A percentile compares a stretch with the other conserved stretches of the same genome.
Conservation (phyloP, 1,140 invertebrate species). For the Charaxes varanes region DNA sequence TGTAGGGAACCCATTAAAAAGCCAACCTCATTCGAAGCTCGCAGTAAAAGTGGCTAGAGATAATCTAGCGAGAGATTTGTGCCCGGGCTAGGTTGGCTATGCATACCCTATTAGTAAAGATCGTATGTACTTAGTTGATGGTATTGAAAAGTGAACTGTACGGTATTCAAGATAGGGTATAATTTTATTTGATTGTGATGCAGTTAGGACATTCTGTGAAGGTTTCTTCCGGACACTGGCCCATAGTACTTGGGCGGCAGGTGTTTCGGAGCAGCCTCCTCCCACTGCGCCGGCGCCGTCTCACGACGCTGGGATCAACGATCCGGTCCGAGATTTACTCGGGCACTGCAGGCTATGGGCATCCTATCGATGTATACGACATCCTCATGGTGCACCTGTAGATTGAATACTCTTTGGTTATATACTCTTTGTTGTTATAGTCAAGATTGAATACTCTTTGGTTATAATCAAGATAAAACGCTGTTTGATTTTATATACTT, state of each 20-base stretch:
- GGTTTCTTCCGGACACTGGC: constrained; percentile 38
- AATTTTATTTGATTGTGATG: constrained; percentile 17
- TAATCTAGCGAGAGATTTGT: constrained; percentile 62
- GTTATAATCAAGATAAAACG: too few relatives aligned
- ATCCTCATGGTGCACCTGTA: constrained; percentile 20
- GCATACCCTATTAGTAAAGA: constrained; percentile 10
- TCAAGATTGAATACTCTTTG: not conserved
- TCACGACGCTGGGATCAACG: constrained; percentile 62
- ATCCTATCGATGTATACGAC: constrained; percentile 19
- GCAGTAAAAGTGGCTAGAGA: constrained; percentile 57
- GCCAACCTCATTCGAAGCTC: constrained; percentile 33
- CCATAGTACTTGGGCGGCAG: constrained; percentile 68
- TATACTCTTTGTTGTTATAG: constrained; percentile 5
- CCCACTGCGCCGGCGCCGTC: constrained; percentile 56
- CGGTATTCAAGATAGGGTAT: constrained; percentile 23
- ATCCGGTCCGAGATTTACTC: constrained; percentile 66
- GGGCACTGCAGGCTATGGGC: constrained; percentile 21
- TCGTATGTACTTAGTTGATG: constrained; percentile 13
- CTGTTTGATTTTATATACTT: too few relatives aligned
- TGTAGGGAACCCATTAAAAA: constrained; percentile 41
- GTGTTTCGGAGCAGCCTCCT: constrained; percentile 64
- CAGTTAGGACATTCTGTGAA: constrained; percentile 16
- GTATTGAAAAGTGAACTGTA: too few relatives aligned
- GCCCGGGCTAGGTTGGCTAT: constrained; percentile 53
- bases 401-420: too few relatives aligned